Percentiles rank a stretch among this genome's conserved stretches.
Evolutionary conservation across 92 coral and sea anemone genomes (phyloP).

Genomic region (Actinostola sp.): DNA sequence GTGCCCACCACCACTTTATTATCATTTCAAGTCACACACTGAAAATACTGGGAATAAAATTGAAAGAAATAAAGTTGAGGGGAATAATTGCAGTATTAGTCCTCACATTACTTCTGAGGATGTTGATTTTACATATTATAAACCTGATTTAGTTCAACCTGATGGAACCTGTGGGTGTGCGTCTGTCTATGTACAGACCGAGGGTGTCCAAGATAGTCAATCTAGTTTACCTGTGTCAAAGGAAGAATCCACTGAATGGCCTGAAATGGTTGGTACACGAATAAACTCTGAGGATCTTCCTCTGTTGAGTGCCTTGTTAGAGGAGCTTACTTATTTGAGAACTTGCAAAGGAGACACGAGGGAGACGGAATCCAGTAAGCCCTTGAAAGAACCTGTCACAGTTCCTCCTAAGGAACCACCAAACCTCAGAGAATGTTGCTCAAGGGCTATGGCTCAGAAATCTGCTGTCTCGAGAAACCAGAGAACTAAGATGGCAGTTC

Average conservation of each 20-base stretch:
- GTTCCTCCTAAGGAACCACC: neutral
- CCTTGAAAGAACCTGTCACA: conserved; percentile 8
- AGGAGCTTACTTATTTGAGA: conserved; percentile 63
- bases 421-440: conserved; percentile 20
- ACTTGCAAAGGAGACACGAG: neutral
- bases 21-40: conserved; percentile 44
- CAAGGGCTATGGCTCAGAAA: neutral
- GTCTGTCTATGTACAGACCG: conserved; percentile 82
- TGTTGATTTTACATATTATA: conserved; percentile 66
- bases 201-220: neutral
- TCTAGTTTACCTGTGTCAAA: neutral
- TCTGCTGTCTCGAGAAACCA: conserved; percentile 4
- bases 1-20: conserved; percentile 95
- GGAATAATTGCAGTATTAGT: neutral
- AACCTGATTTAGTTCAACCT: conserved; percentile 58
- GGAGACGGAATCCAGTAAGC: neutral
- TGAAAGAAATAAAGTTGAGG: conserved; percentile 2
- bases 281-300: conserved; percentile 56
- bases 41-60: conserved; percentile 18
- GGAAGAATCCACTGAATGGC: neutral
- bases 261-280: neutral
- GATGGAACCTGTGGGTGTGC: conserved; percentile 58
- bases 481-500: conserved; percentile 25
- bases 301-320: conserved; percentile 78
- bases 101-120: conserved; percentile 11